Conservation (phyloP, 2,113 vertebrate species). For the Cryptotis parvus region DNA sequence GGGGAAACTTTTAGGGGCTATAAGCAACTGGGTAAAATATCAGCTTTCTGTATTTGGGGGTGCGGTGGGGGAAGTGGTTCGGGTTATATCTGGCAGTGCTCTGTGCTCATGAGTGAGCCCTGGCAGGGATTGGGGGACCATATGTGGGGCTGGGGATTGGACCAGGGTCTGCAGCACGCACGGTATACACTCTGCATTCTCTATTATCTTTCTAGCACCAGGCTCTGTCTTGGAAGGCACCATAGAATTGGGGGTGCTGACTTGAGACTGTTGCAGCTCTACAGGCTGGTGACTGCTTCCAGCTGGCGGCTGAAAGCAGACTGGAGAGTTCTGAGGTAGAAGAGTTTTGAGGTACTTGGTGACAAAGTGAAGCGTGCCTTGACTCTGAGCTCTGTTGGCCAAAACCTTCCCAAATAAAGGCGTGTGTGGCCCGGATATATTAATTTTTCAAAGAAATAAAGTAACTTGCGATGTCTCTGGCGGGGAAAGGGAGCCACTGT, state of each 20-base stretch:
- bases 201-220: too few relatives aligned
- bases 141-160: too few relatives aligned
- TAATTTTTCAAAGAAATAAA: conserved; percentile 1
- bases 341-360: background rate
- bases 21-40: background rate
- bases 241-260: background rate
- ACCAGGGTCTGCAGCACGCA: too few relatives aligned
- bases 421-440: background rate
- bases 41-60: background rate
- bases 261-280: background rate
- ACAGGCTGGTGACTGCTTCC: too few relatives aligned
- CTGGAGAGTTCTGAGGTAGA: background rate
- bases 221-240: background rate
- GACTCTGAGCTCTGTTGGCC: background rate
- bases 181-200: too few relatives aligned
- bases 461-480: background rate
- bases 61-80: too few relatives aligned
- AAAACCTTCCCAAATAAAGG: conserved; percentile 16
- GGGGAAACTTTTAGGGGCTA: background rate
- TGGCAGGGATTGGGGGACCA: too few relatives aligned
- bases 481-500: background rate
- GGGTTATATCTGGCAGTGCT: too few relatives aligned
- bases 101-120: too few relatives aligned
- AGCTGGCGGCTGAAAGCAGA: background rate
- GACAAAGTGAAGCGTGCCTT: background rate